Conservation (phyloP, 2,113 vertebrate genomes). For the Clarias macrocephalus region DNA sequence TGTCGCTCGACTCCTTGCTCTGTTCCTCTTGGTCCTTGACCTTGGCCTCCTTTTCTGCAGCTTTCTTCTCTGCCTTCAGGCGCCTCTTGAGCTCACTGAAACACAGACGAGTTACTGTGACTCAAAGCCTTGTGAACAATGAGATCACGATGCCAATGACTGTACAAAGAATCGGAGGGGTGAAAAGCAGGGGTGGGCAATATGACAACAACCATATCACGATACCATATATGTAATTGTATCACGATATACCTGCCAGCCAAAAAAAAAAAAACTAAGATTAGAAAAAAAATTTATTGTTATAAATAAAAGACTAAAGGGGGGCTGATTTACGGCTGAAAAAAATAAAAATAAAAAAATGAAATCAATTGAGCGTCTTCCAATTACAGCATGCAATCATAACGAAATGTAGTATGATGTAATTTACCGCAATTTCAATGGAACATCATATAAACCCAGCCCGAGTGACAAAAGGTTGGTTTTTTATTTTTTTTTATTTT, state of each 20-base stretch:
- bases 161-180: background rate
- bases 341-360: no score
- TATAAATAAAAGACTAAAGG: background rate
- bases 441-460: background rate
- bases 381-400: background rate
- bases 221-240: background rate
- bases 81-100: constrained; percentile 92
- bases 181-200: background rate
- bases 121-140: background rate
- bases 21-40: constrained; percentile 79
- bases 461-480: constrained; percentile 80
- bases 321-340: no score
- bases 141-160: background rate
- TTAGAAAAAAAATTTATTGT: no score
- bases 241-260: background rate
- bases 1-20: constrained; percentile 62
- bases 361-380: background rate
- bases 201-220: background rate
- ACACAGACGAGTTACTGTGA: background rate
- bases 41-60: constrained; percentile 89
- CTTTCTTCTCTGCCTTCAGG: constrained; percentile 92
- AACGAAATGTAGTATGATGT: background rate
- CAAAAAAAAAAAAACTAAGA: background rate
- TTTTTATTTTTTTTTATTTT: constrained; percentile 65
- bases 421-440: background rate